Percentiles rank a stretch among this genome's conserved stretches.
Evolutionary conservation across 1,140 invertebrate genomes (phyloP).

Genomic region (Penaeus vannamei): DNA sequence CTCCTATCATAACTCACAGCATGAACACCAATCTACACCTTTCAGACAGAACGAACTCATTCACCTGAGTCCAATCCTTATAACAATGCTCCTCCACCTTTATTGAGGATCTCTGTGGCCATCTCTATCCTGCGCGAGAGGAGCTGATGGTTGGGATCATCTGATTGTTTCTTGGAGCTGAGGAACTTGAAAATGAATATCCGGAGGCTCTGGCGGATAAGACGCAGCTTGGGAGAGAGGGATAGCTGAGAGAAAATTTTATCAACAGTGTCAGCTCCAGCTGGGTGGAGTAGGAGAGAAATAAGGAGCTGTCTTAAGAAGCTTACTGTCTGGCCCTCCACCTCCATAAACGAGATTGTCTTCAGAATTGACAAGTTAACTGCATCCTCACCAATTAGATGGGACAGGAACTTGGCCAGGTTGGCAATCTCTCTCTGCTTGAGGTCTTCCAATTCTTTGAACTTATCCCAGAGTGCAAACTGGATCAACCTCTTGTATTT

Average conservation of each 20-base stretch:
- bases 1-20: too few species aligned
- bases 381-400: constrained; percentile 85
- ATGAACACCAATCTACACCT: too few species aligned
- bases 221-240: constrained; percentile 30
- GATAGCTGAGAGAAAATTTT: constrained; percentile 35
- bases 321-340: constrained; percentile 80
- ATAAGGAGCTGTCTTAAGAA: constrained; percentile 82
- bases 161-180: constrained; percentile 39
- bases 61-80: too few species aligned
- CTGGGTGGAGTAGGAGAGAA: constrained; percentile 76
- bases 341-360: constrained; percentile 84
- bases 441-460: constrained; percentile 83
- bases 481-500: constrained; percentile 81
- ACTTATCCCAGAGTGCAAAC: constrained; percentile 92
- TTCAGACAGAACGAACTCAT: too few species aligned
- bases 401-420: constrained; percentile 83
- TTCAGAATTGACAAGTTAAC: constrained; percentile 89
- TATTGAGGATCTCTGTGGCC: constrained; percentile 24
- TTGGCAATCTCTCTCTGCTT: constrained; percentile 80
- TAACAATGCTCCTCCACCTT: constrained; percentile 16
- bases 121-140: constrained; percentile 30
- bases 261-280: constrained; percentile 70
- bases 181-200: constrained; percentile 58
- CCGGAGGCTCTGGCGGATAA: constrained; percentile 49
- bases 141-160: constrained; percentile 14